Base-by-base conservation (phyloP, 2,888 invertebrate genomes). In the Agrochola litura region DNA sequence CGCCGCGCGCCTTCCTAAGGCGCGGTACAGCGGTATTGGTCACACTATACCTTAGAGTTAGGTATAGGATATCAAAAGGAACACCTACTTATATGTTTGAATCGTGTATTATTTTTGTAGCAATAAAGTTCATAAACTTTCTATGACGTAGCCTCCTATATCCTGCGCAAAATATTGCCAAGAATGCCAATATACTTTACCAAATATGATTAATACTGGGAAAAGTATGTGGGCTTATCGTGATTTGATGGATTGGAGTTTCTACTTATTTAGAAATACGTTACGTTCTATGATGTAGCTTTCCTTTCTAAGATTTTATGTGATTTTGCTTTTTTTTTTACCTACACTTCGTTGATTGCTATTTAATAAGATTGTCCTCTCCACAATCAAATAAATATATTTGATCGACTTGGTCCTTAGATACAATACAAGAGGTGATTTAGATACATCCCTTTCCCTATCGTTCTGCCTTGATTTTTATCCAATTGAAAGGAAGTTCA, bases 181-280 rank as follows among this genome's bases (percentile, higher is more conserved):
- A 67, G 19, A n/a, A 66, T 58, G 25, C 37, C 79, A 73, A 70
- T 78, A 78, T 43, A 79, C 68, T 72, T 71, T 79, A 58, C 60
- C 68, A 63, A 58, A 76, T 58, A 83, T 83, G 80, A 82, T 82
- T 83, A 84, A 82, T 82, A 79, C 60, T 63, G 46, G 56, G 41
- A 49, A 69, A 75, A 69, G 37, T 79, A 83, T 79, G 46, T 79
- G 56, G 19, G 52, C n/a, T 65, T 71, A 71, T 60, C 10, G 60
- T 58, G 64, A 73, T 72, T 72, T 82, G 84, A 82, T 82, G 76
- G 84, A 83, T 83, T 58, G 58, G 43, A 43, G 25, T 65, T 81
- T 25, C 54, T 25, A n/a, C 25, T 16, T 78, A 37, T 78, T 41
- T 3, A 30, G 64, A 10, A 58, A 25, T 52, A 71, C 6, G 25